Evolutionary conservation across 2,888 invertebrate genomes (phyloP), one percentile per base, ranked within the genome.

Genomic region (Scaptomyza flava): DNA sequence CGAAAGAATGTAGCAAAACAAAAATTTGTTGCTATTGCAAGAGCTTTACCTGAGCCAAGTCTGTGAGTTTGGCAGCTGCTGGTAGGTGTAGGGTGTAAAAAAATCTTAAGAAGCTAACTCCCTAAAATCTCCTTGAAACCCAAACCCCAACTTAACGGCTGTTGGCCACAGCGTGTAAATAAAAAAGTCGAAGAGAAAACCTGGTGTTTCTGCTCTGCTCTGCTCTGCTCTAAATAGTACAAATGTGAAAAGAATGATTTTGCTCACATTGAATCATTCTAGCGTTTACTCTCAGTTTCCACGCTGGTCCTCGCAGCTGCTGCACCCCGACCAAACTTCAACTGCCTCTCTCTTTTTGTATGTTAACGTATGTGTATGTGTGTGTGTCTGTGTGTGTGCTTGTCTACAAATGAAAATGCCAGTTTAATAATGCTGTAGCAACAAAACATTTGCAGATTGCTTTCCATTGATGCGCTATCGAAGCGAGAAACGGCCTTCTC

Each of bases 371-470:
- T 17, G 17, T 17, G 14, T 52, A 31, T 63, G 17, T 48, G 17
- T 51, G 2, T 53, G 14, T n/a, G 34, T 17, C n/a, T 47, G 23
- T 31, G 30, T 60, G 60, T 52, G 34, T 54, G 47, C 58, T 54
- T 51, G 72, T 62, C 54, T 71, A 62, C 81, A 84, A 81, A 84
- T 80, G 79, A 84, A 84, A 80, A 80, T 84, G 81, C 81, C 79
- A 84, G 80, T 85, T 80, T 84, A 81, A 80, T 80, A 80, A 81
- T 80, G 80, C 82, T 81, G 72, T 69, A 76, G 79, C 62, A 74
- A 80, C 85, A 80, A 80, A 80, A 79, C 82, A 80, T 84, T 80
- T 85, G 85, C 76, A 85, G 85, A 80, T 80, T 80, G 85, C 85
- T 85, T 84, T 85, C 76, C 70, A 78, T 74, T 70, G 70, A 76